Evolutionary conservation across 2,113 vertebrate species (phyloP).

Genomic region (Xyrauchen texanus): DNA sequence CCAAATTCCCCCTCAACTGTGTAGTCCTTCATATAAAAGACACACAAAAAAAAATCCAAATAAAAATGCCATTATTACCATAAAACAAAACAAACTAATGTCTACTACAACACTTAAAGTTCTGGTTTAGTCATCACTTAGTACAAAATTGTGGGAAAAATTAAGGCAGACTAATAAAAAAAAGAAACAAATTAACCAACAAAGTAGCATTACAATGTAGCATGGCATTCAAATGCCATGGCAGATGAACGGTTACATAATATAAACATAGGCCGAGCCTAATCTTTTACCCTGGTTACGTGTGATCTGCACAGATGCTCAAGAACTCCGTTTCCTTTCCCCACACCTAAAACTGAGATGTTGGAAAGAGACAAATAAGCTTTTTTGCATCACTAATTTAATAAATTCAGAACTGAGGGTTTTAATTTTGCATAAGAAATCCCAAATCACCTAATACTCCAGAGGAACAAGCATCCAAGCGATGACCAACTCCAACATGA

Average conservation of each 20-base stretch:
- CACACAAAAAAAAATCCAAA: not conserved
- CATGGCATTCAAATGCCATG: too few relatives aligned
- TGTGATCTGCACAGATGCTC: slow-evolving; percentile 75
- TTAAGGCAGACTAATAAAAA: too few relatives aligned
- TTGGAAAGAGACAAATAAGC: slow-evolving; percentile 30
- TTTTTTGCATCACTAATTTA: not conserved
- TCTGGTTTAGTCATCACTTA: not conserved
- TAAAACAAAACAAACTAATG: too few relatives aligned
- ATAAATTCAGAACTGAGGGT: too few relatives aligned
- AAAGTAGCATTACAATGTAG: too few relatives aligned
- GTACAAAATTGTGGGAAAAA: not conserved
- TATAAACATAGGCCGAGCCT: too few relatives aligned
- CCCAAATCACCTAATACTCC: slow-evolving; percentile 80
- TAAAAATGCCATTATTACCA: not conserved
- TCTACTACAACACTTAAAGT: not conserved
- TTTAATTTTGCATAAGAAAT: too few relatives aligned
- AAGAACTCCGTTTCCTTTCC: slow-evolving; percentile 77
- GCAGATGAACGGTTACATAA: too few relatives aligned
- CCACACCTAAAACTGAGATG: slow-evolving; percentile 82
- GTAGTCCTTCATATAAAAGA: slow-evolving; percentile 79
- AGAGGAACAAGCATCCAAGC: slow-evolving; percentile 82
- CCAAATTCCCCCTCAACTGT: slow-evolving; percentile 86
- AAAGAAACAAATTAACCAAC: too few relatives aligned
- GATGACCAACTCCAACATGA: slow-evolving; percentile 84
- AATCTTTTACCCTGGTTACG: slow-evolving; percentile 80